These are phyloP conservation scores for Aphrophora alni DNA, from an alignment of 2,888 invertebrate genomes.

Conservation along the genomic window DNA sequence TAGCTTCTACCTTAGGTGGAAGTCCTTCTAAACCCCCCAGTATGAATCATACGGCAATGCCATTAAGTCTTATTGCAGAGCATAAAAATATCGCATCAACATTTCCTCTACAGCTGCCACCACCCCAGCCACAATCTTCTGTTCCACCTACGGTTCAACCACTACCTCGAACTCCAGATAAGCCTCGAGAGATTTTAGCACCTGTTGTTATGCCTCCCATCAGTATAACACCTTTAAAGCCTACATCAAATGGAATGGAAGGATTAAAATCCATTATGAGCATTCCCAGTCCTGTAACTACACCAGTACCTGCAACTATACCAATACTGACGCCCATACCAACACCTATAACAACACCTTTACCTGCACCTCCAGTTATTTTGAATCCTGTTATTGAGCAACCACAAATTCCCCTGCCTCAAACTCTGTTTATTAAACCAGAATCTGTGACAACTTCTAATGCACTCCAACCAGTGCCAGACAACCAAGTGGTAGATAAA, in stretches of 20 bases:
- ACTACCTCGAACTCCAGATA: conserved; percentile 44
- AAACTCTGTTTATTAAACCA: neutral
- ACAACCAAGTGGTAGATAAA: neutral
- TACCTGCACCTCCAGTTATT: conserved; percentile 9
- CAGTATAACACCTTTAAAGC: conserved; percentile 22
- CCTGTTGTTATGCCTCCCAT: neutral
- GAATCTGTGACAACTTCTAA: neutral
- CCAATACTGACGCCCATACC: conserved; percentile 20
- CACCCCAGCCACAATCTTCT: conserved; percentile 20
- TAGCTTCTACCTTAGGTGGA: conserved; percentile 7
- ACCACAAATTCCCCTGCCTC: neutral
- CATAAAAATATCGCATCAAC: conserved; percentile 39
- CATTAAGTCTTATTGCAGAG: conserved; percentile 46
- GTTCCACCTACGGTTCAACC: conserved; percentile 44
- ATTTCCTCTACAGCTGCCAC: conserved; percentile 22
- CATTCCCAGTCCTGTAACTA: conserved; percentile 30
- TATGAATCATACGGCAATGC: conserved; percentile 37
- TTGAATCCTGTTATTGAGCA: neutral
- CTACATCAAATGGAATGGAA: conserved; percentile 39
- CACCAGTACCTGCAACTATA: conserved; percentile 24
- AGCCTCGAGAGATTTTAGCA: conserved; percentile 30
- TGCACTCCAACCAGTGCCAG: neutral
- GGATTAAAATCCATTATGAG: conserved; percentile 24
- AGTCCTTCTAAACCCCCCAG: conserved; percentile 33
- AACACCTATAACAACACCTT: conserved; percentile 15